These are phyloP conservation scores for Patiria miniata DNA, from an alignment of 35 echinoderm and acorn worm genomes.

Conservation along the genomic window DNA sequence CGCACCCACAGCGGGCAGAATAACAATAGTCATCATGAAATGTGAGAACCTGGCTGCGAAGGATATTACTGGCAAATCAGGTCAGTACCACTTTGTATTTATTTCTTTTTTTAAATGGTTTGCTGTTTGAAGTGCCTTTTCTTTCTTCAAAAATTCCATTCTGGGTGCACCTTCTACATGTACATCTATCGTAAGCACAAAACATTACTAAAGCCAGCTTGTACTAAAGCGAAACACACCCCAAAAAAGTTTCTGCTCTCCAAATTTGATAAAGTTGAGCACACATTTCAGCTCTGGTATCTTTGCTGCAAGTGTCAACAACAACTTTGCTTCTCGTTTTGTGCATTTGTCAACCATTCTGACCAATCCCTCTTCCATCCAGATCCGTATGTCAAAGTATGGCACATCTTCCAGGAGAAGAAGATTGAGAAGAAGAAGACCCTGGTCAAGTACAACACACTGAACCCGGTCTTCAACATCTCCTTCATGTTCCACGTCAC, in stretches of 20 bases:
- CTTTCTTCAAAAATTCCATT: too few relatives aligned
- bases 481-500: constrained; percentile 90
- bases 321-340: too few relatives aligned
- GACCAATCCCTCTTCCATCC: background rate
- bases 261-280: too few relatives aligned
- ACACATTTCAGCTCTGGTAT: too few relatives aligned
- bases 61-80: constrained; percentile 99
- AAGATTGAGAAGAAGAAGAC: constrained; percentile 98
- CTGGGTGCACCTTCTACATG: too few relatives aligned
- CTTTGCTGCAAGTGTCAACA: too few relatives aligned
- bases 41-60: constrained; percentile 84
- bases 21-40: constrained; percentile 91
- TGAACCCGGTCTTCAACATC: constrained; percentile 94
- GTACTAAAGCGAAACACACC: too few relatives aligned
- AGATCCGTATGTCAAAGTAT: constrained; percentile 99
- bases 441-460: constrained; percentile 81
- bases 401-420: constrained; percentile 93
- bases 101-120: too few relatives aligned
- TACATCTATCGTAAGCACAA: too few relatives aligned
- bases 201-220: too few relatives aligned
- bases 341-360: background rate
- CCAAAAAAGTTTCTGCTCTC: too few relatives aligned
- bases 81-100: constrained; percentile 37
- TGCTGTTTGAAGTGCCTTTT: too few relatives aligned
- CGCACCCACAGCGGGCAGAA: constrained; percentile 77